A percentile compares a stretch with the other conserved stretches of the same genome.
These are phyloP conservation scores for Noctua fimbriata DNA, from an alignment of 2,888 invertebrate genomes.

Conservation along the genomic window DNA sequence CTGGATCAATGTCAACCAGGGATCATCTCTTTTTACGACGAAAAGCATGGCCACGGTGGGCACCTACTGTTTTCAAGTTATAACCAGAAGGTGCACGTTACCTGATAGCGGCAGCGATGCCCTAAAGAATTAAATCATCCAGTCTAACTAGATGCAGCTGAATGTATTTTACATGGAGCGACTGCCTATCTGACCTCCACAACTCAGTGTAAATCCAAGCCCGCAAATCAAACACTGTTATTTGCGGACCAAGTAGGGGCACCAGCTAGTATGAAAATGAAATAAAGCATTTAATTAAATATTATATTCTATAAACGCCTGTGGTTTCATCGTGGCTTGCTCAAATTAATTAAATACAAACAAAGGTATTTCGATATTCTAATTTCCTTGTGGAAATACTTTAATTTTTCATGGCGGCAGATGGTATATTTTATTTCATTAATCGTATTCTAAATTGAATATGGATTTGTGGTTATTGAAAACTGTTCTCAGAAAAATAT, in stretches of 20 bases:
- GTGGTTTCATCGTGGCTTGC: constrained; percentile 34
- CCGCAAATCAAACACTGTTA: background rate
- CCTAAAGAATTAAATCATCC: no score
- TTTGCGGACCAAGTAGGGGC: background rate
- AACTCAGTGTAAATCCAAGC: no score
- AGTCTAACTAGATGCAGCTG: no score
- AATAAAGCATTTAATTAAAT: constrained; percentile 25
- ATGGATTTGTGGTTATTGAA: constrained; percentile 29
- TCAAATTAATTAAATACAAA: constrained; percentile 56
- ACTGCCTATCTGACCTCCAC: no score
- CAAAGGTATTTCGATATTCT: constrained; percentile 48
- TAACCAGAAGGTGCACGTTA: no score
- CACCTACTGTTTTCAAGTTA: no score
- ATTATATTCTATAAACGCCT: constrained; percentile 27
- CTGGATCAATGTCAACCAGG: background rate
- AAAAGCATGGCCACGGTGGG: background rate
- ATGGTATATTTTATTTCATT: constrained; percentile 19
- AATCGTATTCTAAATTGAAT: constrained; percentile 38
- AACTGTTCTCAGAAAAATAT: background rate
- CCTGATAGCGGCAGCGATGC: no score
- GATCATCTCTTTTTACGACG: background rate
- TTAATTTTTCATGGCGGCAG: constrained; percentile 40
- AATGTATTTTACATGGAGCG: no score
- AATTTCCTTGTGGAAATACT: constrained; percentile 44
- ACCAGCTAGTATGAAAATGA: background rate